Evolutionary conservation across 2,888 invertebrate species (phyloP).

Genomic region (Saturnia pavonia): DNA sequence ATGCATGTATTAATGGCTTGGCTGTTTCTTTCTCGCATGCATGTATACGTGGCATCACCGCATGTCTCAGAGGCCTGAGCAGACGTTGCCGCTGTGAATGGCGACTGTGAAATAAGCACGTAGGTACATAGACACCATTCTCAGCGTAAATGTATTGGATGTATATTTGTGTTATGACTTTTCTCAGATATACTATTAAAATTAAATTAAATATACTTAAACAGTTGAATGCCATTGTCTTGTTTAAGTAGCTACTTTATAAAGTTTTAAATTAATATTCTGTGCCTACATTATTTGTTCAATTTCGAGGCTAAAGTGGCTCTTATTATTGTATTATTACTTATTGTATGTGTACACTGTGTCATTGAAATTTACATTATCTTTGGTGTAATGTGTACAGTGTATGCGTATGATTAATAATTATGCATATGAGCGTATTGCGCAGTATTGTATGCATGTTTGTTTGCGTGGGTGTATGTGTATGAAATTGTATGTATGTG

Average conservation of each 20-base stretch:
- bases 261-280: too few species aligned
- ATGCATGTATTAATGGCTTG: conserved; percentile 1
- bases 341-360: too few species aligned
- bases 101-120: neutral
- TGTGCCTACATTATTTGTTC: too few species aligned
- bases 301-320: too few species aligned
- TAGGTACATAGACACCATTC: neutral
- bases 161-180: neutral
- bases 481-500: too few species aligned
- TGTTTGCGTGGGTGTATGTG: too few species aligned
- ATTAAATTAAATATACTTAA: neutral
- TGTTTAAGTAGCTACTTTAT: neutral
- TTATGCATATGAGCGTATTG: too few species aligned
- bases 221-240: neutral
- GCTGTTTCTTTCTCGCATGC: conserved; percentile 11
- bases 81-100: conserved; percentile 9
- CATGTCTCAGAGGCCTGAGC: conserved; percentile 6
- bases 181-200: neutral
- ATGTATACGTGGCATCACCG: conserved; percentile 10
- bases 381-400: too few species aligned
- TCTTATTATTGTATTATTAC: too few species aligned
- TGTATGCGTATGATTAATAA: too few species aligned
- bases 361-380: too few species aligned
- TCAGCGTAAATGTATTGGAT: neutral
- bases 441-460: too few species aligned